A percentile compares a stretch with the other conserved stretches of the same genome.
Evolutionary conservation across 2,113 vertebrate species (phyloP).

Genomic region (Eulacestoma nigropectus): DNA sequence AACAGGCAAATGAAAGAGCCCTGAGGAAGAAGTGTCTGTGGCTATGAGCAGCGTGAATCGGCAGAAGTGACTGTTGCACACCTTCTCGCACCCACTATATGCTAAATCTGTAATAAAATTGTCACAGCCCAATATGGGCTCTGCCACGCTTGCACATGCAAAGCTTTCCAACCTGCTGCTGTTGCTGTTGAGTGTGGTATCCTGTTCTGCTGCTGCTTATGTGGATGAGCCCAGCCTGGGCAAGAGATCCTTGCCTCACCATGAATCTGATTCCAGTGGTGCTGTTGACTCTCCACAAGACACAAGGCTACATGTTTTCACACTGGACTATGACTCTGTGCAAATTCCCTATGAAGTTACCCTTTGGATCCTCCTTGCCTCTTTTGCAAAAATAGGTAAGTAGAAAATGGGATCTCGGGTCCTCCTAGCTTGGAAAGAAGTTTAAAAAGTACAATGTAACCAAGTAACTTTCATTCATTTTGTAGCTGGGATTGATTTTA

Average conservation of each 20-base stretch:
- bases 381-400: slow-evolving; percentile 97
- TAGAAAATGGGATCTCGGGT: not conserved
- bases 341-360: slow-evolving; percentile 95
- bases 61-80: not conserved
- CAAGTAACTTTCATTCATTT: not conserved
- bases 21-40: not conserved
- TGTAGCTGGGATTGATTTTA: not conserved
- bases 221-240: not conserved
- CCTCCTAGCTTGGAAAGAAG: not conserved
- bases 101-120: not conserved
- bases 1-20: not conserved
- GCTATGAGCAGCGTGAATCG: not conserved
- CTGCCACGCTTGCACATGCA: not conserved
- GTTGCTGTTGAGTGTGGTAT: not conserved
- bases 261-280: not conserved
- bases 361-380: slow-evolving; percentile 93
- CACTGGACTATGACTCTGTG: slow-evolving; percentile 84
- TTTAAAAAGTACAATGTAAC: not conserved
- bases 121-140: not conserved
- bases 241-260: not conserved
- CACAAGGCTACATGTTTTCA: slow-evolving; percentile 76
- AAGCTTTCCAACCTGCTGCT: not conserved
- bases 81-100: fast-evolving
- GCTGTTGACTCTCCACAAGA: slow-evolving; percentile 42
- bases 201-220: not conserved